These are phyloP conservation scores for Steatocranus sp. DNA, from an alignment of 2,797 vertebrate genomes.

Conservation along the genomic window DNA sequence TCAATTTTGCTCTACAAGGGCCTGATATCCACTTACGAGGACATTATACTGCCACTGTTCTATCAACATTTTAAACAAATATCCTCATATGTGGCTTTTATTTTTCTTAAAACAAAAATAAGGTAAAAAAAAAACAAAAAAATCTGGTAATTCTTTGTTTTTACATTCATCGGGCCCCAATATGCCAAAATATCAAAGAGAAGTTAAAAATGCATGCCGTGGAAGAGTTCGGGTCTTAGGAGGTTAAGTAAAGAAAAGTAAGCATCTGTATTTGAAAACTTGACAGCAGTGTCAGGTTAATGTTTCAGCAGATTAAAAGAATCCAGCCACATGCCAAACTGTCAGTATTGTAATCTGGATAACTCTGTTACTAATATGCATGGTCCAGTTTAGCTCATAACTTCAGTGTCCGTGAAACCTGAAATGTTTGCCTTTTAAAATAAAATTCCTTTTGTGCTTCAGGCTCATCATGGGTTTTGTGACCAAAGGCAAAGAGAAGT, in stretches of 20 bases:
- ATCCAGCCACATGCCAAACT: not conserved
- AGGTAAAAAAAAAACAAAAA: no score
- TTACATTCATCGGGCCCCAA: no score
- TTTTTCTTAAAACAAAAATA: no score
- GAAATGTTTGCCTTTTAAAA: not conserved
- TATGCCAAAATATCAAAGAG: no score
- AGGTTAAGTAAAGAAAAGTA: not conserved
- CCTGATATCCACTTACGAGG: no score
- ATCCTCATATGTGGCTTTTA: no score
- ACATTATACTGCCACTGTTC: no score
- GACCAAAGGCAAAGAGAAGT: constrained; percentile 80
- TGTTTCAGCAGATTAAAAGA: not conserved
- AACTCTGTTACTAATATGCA: not conserved
- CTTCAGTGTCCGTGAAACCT: not conserved
- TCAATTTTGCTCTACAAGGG: no score
- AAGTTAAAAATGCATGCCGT: no score
- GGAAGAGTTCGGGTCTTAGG: no score
- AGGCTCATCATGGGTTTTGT: constrained; percentile 93
- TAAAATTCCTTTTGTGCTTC: constrained; percentile 10
- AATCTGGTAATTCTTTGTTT: no score
- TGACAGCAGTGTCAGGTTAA: not conserved
- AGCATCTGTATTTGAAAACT: not conserved
- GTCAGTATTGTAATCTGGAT: not conserved
- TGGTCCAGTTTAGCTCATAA: not conserved
- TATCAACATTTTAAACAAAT: no score